Evolutionary conservation across 2,888 invertebrate species (phyloP).

Genomic region (Formica aserva): DNA sequence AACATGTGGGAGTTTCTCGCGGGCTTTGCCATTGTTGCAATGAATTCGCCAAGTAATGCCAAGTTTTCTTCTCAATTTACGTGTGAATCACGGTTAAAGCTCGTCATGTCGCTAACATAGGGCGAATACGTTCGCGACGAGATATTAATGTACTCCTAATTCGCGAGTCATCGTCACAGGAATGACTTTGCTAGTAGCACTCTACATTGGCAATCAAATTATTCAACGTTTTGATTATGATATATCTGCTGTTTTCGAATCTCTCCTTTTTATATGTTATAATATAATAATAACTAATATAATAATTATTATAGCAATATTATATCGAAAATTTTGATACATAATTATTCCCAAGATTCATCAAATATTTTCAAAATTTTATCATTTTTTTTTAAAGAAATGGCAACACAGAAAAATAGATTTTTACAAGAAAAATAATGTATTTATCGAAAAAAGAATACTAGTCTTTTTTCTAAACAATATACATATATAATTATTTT

Average conservation of each 20-base stretch:
- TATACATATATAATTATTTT: too few relatives aligned
- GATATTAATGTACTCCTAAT: slow-evolving; percentile 27
- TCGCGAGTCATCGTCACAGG: not conserved
- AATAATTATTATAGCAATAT: not conserved
- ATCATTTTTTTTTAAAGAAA: too few relatives aligned
- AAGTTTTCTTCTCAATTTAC: not conserved
- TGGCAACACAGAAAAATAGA: not conserved
- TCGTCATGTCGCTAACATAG: slow-evolving; percentile 15
- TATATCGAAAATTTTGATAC: not conserved
- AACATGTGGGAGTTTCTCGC: slow-evolving; percentile 52
- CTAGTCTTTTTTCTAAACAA: not conserved
- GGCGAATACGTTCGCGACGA: slow-evolving; percentile 24
- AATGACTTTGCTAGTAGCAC: not conserved
- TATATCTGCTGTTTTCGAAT: not conserved
- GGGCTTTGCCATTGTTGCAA: slow-evolving; percentile 8
- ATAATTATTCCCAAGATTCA: too few relatives aligned
- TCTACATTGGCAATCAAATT: not conserved
- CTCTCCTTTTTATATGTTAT: not conserved
- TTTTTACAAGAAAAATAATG: not conserved
- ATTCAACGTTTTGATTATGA: not conserved
- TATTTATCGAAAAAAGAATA: not conserved
- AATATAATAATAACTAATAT: too few relatives aligned
- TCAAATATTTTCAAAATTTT: too few relatives aligned
- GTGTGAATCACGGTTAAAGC: not conserved
- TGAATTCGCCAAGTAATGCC: slow-evolving; percentile 21